Conservation (phyloP, 2,888 invertebrate species). For the Allophyes oxyacanthae region DNA sequence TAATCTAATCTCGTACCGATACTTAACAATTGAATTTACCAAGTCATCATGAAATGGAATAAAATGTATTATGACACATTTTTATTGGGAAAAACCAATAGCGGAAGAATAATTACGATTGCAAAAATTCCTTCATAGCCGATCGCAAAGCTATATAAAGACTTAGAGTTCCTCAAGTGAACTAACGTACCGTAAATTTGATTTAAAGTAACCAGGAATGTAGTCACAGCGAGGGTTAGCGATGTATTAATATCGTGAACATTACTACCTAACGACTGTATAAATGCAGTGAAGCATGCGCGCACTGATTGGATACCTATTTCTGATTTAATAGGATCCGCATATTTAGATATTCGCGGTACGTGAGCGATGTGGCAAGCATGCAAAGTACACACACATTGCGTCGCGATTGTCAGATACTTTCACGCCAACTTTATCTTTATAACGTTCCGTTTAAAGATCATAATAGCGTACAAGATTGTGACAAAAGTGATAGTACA, state of each 20-base stretch:
- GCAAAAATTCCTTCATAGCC: conserved; percentile 26
- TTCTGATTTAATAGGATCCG: conserved; percentile 77
- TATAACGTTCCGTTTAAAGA: conserved; percentile 13
- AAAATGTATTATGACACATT: conserved; percentile 13
- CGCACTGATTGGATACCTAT: conserved; percentile 82
- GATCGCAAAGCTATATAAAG: conserved; percentile 2
- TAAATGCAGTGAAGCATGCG: conserved; percentile 71
- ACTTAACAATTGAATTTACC: conserved; percentile 15
- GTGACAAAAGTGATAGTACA: conserved; percentile 38
- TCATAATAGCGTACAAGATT: conserved; percentile 14
- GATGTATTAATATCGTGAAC: conserved; percentile 59
- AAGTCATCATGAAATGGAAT: conserved; percentile 17
- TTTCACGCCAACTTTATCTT: conserved; percentile 14
- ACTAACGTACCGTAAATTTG: conserved; percentile 28
- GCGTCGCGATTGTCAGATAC: conserved; percentile 4
- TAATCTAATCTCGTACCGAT: conserved; percentile 28
- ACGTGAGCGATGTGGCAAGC: conserved; percentile 44
- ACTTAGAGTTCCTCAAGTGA: conserved; percentile 13
- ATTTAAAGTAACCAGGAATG: conserved; percentile 58
- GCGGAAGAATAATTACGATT: conserved; percentile 21
- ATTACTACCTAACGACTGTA: conserved; percentile 68
- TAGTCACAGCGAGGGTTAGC: conserved; percentile 41
- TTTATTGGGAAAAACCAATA: neutral
- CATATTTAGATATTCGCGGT: conserved; percentile 69
- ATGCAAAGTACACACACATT: conserved; percentile 22